Base-by-base conservation (phyloP, 2,888 invertebrate species). In the Aromia moschata region DNA sequence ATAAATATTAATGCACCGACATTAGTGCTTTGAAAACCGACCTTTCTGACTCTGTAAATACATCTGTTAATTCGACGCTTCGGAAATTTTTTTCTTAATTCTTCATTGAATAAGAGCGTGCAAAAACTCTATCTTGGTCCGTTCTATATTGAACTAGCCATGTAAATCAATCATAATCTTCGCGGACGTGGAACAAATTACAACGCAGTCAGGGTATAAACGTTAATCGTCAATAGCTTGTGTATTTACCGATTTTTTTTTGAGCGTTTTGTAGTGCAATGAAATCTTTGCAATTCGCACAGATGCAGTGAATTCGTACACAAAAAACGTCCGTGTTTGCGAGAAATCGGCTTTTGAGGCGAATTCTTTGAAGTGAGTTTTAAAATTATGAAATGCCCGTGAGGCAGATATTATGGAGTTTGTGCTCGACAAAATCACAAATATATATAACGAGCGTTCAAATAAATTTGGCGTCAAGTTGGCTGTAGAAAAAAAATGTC, bases 211-310 rank as follows among this genome's bases (percentile, higher is more conserved):
- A 38, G 14, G 57, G 54, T 63, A 65, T 58, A 64, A 64, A 67
- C 62, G 60, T 60, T 62, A 62, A 67, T 64, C 58, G 60, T 66
- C 60, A 64, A 64, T 66, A 64, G 66, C 52, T 52, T 60, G 56
- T 64, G 54, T 56, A 61, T 62, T 64, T 60, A 52, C 54, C 46
- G 54, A 45, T 43, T 55, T 58, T 65, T 62, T 64, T 40, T 53
- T 53, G n/a, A n/a, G n/a, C 53, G 58, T 60, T 64, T 61, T 57
- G 38, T 49, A 41, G 36, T 38, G 58, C 60, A 63, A 64, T 64
- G 61, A 64, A 62, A 66, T 60, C 63, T 64, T 61, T 57, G 62
- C 62, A 38, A 25, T 38, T 56, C 12, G 56, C 56, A 43, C 64
- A 64, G 60, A 64, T 66, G 62, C 56, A 17, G 55, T 53, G 51